Base-by-base conservation (phyloP, 2,113 vertebrate species). In the Apaloderma vittatum region DNA sequence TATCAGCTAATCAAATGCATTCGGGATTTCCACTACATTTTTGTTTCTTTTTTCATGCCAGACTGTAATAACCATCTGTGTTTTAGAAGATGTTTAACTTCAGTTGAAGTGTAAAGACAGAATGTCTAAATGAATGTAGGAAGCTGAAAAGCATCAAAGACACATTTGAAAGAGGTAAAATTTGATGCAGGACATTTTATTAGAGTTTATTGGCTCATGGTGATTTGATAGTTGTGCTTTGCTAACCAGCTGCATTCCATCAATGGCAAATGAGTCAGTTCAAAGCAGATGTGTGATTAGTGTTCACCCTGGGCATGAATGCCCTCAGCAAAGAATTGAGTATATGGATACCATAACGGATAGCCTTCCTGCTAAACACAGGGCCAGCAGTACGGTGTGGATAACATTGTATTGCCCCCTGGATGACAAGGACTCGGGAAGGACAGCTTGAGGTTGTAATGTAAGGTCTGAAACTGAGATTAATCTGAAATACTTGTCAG, bases 11-110 rank as follows among this genome's bases (percentile, higher is more conserved):
- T 20, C 27, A 51, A 77, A 61, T 4, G 6, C 55, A 83, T 27
- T 36, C 84, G 65, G 34, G 40, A 4, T 34, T 92, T 85, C 74
- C 43, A 21, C 8, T 57, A 9, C 13, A 30, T 76, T 89, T 74
- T 61, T 21, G 15, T 27, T 21, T 24, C 6, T 23, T 9, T 9
- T 7, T 3, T 15, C 6, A 12, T 1, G 2, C 21, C 81, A 90
- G 77, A 58, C 61, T 85, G 70, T 68, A 88, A 82, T 82, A 87
- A 62, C 74, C 46, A 86, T 85, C 92, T 96, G 81, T 88, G 46
- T 76, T 92, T 90, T 65, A 85, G 29, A 79, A 36, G 58, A 46
- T 88, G 49, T 86, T 94, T 91, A 85, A 79, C 49, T 87, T 73
- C 78, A 49, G 8, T 86, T 66, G 20, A 19, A 88, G 22, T 70